A percentile compares a stretch with the other conserved stretches of the same genome.
Conservation (phyloP, 2,113 vertebrate species). For the Macquaria australasica region DNA sequence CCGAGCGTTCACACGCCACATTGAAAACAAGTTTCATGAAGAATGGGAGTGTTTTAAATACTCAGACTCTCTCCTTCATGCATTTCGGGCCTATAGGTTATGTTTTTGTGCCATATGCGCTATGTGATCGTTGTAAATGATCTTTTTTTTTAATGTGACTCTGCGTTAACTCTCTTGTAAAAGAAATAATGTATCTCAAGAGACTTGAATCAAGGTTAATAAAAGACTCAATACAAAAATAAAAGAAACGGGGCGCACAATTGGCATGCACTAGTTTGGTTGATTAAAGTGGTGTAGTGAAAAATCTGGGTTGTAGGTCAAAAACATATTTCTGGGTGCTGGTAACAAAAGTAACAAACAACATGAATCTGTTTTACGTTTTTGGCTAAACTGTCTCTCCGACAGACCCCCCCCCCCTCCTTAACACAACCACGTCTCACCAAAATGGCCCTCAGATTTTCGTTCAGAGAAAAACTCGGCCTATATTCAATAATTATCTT, state of each 20-base stretch:
- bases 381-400: background rate
- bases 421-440: background rate
- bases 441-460: background rate
- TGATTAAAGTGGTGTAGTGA: background rate
- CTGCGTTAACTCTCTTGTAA: background rate
- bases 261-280: background rate
- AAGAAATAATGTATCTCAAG: background rate
- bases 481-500: background rate
- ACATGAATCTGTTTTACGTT: background rate
- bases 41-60: background rate
- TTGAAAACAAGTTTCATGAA: background rate
- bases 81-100: background rate
- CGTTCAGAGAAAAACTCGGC: background rate
- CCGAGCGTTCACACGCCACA: background rate
- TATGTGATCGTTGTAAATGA: background rate
- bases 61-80: background rate
- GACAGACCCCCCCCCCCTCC: background rate
- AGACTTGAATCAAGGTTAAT: background rate
- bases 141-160: background rate
- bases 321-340: background rate
- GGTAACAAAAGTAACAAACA: background rate
- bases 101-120: background rate
- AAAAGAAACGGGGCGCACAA: too few species aligned
- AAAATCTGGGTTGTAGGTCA: background rate
- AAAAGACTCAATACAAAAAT: too few species aligned